Percentiles rank a stretch among this genome's conserved stretches.
Evolutionary conservation across 2,797 vertebrate genomes (phyloP).

Genomic region (Paedocypris micromegethes): DNA sequence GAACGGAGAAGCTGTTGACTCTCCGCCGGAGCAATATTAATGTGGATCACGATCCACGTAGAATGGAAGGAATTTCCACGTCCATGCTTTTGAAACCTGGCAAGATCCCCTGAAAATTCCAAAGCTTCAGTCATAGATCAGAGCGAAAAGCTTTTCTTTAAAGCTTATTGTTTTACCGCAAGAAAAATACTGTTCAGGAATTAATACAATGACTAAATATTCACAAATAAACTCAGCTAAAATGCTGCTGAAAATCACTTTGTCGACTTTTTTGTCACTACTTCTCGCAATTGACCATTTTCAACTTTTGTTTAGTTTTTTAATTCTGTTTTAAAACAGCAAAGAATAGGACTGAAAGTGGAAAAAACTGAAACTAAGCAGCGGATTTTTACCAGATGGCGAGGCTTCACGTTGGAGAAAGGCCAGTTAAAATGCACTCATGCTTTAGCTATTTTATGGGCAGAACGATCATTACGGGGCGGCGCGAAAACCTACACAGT

Average conservation of each 20-base stretch:
- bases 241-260: too few relatives aligned
- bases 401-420: constrained; percentile 60
- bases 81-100: constrained; percentile 17
- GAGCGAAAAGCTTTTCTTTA: neutral
- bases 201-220: too few relatives aligned
- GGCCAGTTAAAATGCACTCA: constrained; percentile 73
- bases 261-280: constrained; percentile 5
- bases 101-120: constrained; percentile 13
- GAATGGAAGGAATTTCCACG: constrained; percentile 26
- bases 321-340: neutral
- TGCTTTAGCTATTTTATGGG: constrained; percentile 71
- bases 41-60: neutral
- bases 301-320: constrained; percentile 26
- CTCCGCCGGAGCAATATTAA: neutral
- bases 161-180: neutral
- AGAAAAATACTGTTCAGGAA: neutral
- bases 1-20: neutral
- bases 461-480: constrained; percentile 49
- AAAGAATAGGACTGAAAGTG: constrained; percentile 14
- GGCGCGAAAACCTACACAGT: constrained; percentile 6
- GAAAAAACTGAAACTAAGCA: constrained; percentile 32
- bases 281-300: neutral
- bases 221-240: too few relatives aligned
- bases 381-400: constrained; percentile 72
- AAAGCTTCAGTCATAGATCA: constrained; percentile 3